Evolutionary conservation across 2,113 vertebrate genomes (phyloP).

Genomic region (Thomomys bottae): DNA sequence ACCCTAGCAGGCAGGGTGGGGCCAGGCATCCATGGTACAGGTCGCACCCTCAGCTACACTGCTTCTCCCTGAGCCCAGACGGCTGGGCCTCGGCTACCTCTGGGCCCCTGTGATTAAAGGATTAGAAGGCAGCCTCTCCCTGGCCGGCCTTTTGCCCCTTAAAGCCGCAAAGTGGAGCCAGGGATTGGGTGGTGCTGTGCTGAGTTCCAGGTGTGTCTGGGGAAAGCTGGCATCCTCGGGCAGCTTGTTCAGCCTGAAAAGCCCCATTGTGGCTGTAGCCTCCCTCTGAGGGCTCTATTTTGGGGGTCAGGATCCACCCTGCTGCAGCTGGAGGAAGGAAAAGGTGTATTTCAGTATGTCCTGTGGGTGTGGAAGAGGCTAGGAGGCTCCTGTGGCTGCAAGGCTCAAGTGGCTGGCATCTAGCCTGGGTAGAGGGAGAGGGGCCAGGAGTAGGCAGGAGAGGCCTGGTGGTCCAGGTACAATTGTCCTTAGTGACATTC

Average conservation of each 20-base stretch:
- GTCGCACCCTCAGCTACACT: not conserved
- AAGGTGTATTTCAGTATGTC: slow-evolving; percentile 68
- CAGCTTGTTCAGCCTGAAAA: slow-evolving; percentile 43
- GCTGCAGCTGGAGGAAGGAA: slow-evolving; percentile 72
- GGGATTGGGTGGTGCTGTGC: slow-evolving; percentile 30
- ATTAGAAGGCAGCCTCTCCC: slow-evolving; percentile 44
- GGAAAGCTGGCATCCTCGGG: slow-evolving; percentile 46
- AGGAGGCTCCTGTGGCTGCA: accelerated
- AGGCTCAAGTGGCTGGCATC: not conserved
- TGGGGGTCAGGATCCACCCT: slow-evolving; percentile 64
- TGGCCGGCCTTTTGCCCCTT: not conserved
- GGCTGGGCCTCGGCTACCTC: not conserved
- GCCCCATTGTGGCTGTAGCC: slow-evolving; percentile 58
- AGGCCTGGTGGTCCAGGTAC: not conserved
- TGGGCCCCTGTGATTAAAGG: slow-evolving; percentile 63
- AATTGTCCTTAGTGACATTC: not conserved
- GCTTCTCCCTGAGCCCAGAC: not conserved
- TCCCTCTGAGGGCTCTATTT: slow-evolving; percentile 59
- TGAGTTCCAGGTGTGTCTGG: slow-evolving; percentile 74
- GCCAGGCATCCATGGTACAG: not conserved
- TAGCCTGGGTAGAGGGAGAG: not conserved
- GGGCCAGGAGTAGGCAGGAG: not conserved
- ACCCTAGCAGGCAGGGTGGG: not conserved
- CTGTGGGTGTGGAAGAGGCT: slow-evolving; percentile 4
- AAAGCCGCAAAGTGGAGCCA: not conserved